Evolutionary conservation across 2,113 vertebrate genomes (phyloP).

Genomic region (Gnathonemus echidnorhynchus): DNA sequence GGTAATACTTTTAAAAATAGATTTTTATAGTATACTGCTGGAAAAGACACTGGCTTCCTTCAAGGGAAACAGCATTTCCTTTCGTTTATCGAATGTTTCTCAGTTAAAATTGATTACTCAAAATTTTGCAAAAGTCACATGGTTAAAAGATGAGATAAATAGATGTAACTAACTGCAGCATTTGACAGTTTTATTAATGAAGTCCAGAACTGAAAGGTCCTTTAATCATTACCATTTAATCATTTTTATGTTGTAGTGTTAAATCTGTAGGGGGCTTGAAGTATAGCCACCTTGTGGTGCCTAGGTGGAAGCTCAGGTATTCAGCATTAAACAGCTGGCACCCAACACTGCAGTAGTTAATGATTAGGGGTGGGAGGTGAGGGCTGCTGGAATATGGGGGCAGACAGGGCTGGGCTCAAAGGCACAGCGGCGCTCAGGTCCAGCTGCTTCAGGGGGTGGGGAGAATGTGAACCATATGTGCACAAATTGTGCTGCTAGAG

Average conservation of each 20-base stretch:
- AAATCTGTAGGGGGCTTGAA: not conserved
- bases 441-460: constrained; percentile 30
- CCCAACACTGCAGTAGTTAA: constrained; percentile 33
- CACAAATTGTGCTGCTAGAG: constrained; percentile 34
- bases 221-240: not conserved
- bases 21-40: not conserved
- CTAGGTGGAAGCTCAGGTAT: not conserved
- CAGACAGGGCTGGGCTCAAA: constrained; percentile 17
- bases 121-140: not conserved
- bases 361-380: constrained; percentile 36
- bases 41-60: not conserved
- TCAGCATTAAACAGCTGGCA: constrained; percentile 29
- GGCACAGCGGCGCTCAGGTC: constrained; percentile 21
- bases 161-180: not conserved
- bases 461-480: constrained; percentile 49
- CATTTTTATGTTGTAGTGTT: not conserved
- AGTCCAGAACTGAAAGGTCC: not conserved
- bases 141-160: not conserved
- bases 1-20: not conserved
- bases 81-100: not conserved
- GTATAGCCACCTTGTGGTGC: not conserved
- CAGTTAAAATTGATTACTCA: not conserved
- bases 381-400: constrained; percentile 25
- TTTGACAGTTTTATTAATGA: not conserved
- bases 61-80: not conserved